Base-by-base conservation (phyloP, 2,888 invertebrate genomes). In the Notodonta dromedarius region DNA sequence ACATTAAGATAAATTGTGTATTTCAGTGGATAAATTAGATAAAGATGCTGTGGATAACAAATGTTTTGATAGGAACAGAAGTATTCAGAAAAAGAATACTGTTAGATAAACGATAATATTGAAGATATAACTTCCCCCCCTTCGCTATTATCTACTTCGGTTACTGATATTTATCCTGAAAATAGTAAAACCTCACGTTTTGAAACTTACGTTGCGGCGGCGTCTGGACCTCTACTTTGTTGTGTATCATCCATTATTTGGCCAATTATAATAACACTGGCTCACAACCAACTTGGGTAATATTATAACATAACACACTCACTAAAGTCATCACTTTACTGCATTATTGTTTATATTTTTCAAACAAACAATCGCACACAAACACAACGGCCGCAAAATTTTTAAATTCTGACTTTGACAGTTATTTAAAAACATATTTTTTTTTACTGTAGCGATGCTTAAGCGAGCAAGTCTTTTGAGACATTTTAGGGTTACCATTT, bases 181-280 rank as follows among this genome's bases (percentile, higher is more conserved):
- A 48, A 48, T n/a, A 51, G 56, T n/a, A 55, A 12, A 63, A 51
- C 5, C 14, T 35, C n/a, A 11, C 16, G 42, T 50, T 50, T 50
- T 5, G 35, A 12, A 67, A 85, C 91, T 88, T 85, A 89, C 91
- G 85, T 86, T n/a, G 88, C 83, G 0, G 82, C 82, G 0, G 85
- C 80, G 13, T 87, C 88, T 0, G 84, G 83, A 14, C 70, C 63
- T 40, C 83, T 81, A 55, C 77, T 86, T 58, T 77, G 79, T 46
- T 85, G 83, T 7, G 89, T 86, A 13, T 87, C 88, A 65, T 91
- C 90, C 90, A 91, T 91, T 71, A 67, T 35, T 40, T 7, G 35
- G 51, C 51, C 11, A 51, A 32, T 39, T 39, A 7, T 39, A 39
- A n/a, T 39, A 5, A 54, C 40, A 55, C 51, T 24, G 61, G 16